Evolutionary conservation across 2,113 vertebrate genomes (phyloP), one percentile per base, ranked within the genome.

Genomic region (Deroptyus accipitrinus): DNA sequence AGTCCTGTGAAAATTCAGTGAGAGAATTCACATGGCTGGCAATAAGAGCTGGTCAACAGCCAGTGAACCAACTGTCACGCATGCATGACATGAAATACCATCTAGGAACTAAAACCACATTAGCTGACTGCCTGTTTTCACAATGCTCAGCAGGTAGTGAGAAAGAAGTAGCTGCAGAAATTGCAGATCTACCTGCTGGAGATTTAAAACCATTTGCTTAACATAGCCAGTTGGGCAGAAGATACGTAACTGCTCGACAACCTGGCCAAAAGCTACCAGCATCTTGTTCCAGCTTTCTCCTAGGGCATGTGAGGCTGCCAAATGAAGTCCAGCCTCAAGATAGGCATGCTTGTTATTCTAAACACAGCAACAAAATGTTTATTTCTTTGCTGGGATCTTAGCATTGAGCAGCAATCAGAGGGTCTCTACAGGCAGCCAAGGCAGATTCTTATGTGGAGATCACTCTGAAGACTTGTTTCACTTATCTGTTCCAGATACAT

Each of bases 81-180:
- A 63, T 1, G 2, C 25, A 4, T 23, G 51, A 41, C 33, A 20
- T 22, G 37, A 72, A 84, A 63, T 62, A 35, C 39, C 69, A 19
- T 19, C 51, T 61, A 55, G 84, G 48, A 77, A 51, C 59, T 42
- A 48, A 59, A 88, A 52, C 0, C 19, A 20, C 52, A 31, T n/a
- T n/a, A 68, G n/a, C 54, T 66, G 44, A 39, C 44, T 80, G 44
- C 51, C 64, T n/a, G n/a, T 64, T 37, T 73, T 72, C 48, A 78
- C 9, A 24, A 2, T 48, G 70, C 39, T 83, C 59, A 63, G 35
- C 35, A 62, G 33, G 37, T 77, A 57, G 20, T 12, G 44, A 59
- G 42, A 54, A 49, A 88, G 80, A 69, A 88, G 31, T 27, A 82
- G 49, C 76, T 78, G 39, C 42, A 82, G n/a, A 88, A 82, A 91